These are phyloP conservation scores for Neotoma lepida DNA, from an alignment of 2,113 vertebrate genomes.

Conservation along the genomic window DNA sequence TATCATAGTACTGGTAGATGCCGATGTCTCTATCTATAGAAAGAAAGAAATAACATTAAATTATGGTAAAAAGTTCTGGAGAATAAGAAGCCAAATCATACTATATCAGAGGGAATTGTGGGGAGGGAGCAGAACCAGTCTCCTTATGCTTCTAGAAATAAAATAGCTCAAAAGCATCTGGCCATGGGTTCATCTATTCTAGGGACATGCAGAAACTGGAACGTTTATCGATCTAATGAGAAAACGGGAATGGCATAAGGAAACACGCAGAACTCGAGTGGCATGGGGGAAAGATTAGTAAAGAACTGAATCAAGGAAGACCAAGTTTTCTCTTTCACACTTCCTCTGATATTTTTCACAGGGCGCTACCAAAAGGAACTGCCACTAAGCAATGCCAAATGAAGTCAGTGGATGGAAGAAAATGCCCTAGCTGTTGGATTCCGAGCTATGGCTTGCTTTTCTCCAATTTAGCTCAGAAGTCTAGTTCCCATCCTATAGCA, in stretches of 20 bases:
- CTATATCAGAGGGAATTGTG: not conserved
- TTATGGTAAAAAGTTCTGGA: constrained; percentile 58
- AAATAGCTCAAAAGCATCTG: constrained; percentile 68
- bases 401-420: constrained; percentile 67
- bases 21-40: constrained; percentile 94
- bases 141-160: constrained; percentile 69
- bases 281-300: constrained; percentile 63
- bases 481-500: constrained; percentile 38
- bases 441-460: constrained; percentile 65
- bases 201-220: constrained; percentile 56
- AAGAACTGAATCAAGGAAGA: constrained; percentile 63
- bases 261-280: constrained; percentile 67
- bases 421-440: constrained; percentile 71
- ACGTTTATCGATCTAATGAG: constrained; percentile 67
- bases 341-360: constrained; percentile 71
- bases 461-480: constrained; percentile 61
- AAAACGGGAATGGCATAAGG: constrained; percentile 64
- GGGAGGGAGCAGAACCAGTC: constrained; percentile 45
- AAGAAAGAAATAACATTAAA: constrained; percentile 77
- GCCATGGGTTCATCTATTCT: constrained; percentile 60
- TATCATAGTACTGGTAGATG: constrained; percentile 93
- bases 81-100: constrained; percentile 49
- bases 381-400: constrained; percentile 66
- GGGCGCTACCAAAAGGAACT: constrained; percentile 68
- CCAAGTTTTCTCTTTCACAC: constrained; percentile 70